Base-by-base conservation (phyloP, 2,888 invertebrate genomes). In the Rugalucina vietnamica region DNA sequence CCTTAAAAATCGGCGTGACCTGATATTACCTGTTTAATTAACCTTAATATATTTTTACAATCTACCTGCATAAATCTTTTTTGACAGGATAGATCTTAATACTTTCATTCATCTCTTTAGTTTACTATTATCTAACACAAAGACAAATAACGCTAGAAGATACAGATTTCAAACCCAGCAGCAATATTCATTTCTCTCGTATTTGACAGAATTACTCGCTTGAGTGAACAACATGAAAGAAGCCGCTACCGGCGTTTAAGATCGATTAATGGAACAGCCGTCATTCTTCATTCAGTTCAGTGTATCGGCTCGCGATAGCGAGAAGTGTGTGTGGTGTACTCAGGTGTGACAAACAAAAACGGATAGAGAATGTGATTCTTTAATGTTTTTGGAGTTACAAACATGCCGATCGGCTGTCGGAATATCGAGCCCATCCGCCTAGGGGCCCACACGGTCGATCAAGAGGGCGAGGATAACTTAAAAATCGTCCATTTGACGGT, bases 361-460 rank as follows among this genome's bases (percentile, higher is more conserved):
- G 65, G 65, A 34, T 65, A 43, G 65, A 65, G 34, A 65, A 65
- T 65, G 65, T 65, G 34, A 65, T 65, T 34, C 34, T 65, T 21
- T 65, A 12, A 21, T 4, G 27, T 65, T 65, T 65, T 72, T 37
- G 72, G 43, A 50, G 70, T 39, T 37, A 57, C 60, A 54, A 87
- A 39, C 43, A 93, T 93, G 93, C 93, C 93, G 32, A 78, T 93
- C 39, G 91, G 91, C 18, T 88, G 89, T 36, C 83, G 93, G 81
- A 91, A 91, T 80, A 85, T 93, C 21, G 90, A 90, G 73, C 92
- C 93, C 18, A 81, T 81, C 14, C 85, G 86, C 84, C 82, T 93
- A 54, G 93, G 92, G 70, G 89, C 90, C 60, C 89, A 90, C 37
- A 82, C 81, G 32, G 82, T 91, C 39, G 76, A 80, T 2, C 85